These are phyloP conservation scores for Lethenteron reissneri DNA, from an alignment of 2,113 vertebrate genomes.

Conservation along the genomic window DNA sequence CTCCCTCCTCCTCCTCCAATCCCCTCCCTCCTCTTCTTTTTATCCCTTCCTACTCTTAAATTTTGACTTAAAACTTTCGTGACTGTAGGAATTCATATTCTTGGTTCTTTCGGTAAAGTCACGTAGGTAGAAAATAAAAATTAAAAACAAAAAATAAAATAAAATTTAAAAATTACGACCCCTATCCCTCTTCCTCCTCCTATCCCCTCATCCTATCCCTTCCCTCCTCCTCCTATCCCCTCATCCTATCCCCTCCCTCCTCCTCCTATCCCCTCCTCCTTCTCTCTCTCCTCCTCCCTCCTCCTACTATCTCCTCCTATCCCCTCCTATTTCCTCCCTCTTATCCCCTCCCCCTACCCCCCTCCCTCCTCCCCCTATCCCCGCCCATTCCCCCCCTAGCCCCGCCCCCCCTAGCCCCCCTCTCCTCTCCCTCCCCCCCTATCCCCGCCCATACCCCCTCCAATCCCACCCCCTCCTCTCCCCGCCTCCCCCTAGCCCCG, in stretches of 20 bases:
- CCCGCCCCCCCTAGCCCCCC: background rate
- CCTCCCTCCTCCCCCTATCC: background rate
- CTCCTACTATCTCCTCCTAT: background rate
- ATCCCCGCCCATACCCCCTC: background rate
- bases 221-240: background rate
- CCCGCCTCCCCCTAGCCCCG: background rate
- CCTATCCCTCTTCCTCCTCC: too few species aligned
- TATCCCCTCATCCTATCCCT: too few species aligned
- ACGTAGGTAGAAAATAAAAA: too few species aligned
- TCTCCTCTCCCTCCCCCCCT: background rate
- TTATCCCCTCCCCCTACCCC: background rate
- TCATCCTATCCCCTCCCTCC: background rate
- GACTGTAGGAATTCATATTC: too few species aligned
- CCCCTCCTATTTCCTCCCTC: background rate
- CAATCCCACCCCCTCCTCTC: background rate
- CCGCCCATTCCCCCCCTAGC: background rate
- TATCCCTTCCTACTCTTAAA: too few species aligned
- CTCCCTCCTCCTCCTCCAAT: too few species aligned
- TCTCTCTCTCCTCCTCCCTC: background rate
- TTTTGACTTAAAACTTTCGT: too few species aligned
- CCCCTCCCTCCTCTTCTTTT: too few species aligned
- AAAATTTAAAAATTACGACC: too few species aligned
- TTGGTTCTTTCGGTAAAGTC: too few species aligned
- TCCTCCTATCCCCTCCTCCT: background rate
- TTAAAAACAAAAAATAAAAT: too few species aligned